Evolutionary conservation across 2,113 vertebrate species (phyloP).

Genomic region (Emydura subglobosa): DNA sequence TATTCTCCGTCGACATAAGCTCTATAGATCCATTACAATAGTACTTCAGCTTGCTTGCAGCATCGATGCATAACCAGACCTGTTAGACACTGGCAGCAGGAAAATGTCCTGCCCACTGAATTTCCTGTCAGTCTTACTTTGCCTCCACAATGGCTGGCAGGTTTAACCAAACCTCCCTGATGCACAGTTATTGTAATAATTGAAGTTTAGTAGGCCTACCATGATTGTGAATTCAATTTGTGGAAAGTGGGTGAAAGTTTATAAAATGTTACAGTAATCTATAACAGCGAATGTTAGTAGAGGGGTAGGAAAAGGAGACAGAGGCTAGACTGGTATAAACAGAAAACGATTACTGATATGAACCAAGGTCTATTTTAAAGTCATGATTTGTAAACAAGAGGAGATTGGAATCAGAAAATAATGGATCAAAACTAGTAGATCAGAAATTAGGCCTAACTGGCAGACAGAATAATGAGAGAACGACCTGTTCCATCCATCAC

Average conservation of each 20-base stretch:
- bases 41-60: background rate
- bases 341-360: too few species aligned
- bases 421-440: too few species aligned
- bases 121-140: fast-evolving
- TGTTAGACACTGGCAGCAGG: too few species aligned
- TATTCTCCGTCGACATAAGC: background rate
- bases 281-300: background rate
- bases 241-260: background rate
- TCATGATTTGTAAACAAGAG: too few species aligned
- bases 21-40: background rate
- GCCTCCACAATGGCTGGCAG: background rate
- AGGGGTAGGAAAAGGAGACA: too few species aligned
- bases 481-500: background rate
- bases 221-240: background rate
- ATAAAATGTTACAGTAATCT: background rate
- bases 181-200: background rate
- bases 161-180: background rate
- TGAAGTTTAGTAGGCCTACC: background rate
- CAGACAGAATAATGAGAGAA: background rate
- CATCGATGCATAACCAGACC: background rate
- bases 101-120: background rate
- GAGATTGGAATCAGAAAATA: too few species aligned
- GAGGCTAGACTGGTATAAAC: too few species aligned
- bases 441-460: too few species aligned
- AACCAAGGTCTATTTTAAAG: too few species aligned